Base-by-base conservation (phyloP, 1,140 invertebrate species). In the Rhopalosiphum padi region DNA sequence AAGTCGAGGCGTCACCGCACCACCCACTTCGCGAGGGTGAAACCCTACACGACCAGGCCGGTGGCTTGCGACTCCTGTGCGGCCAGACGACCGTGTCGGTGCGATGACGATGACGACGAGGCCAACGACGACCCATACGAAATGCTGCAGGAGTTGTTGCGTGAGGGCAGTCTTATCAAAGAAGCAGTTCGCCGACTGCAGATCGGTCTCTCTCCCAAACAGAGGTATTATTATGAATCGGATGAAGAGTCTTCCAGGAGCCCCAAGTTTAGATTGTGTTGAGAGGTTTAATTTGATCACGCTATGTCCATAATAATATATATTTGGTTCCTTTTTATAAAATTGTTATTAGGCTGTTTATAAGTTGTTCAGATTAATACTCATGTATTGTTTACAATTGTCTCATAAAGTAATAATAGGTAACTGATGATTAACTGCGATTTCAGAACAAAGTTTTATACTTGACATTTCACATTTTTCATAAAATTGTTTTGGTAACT, bases 161-260 rank as follows among this genome's bases (percentile, higher is more conserved):
- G 96, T 77, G 96, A 97, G 94, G 97, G 97, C 83, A 96, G 96
- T 93, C 95, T 97, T n/a, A 97, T 97, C 68, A 97, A 97, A 94
- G 97, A 97, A 95, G 97, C 97, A 11, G 97, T 97, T 6, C 96
- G 97, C 93, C 96, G 97, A 94, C 95, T 97, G 25, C 96, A 96
- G 94, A 95, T 96, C 77, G 96, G 96, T 90, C 95, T 96, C 89
- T 95, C 95, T 60, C 95, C 95, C 7, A 95, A 96, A 94, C 95
- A 96, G 94, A 95, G 95, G 94, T 96, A 95, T 94, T 96, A 95
- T 94, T 96, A 96, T 94, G 96, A 96, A 91, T 95, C 95, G 21
- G 95, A 96, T 51, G 96, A 96, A n/a, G 96, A 96, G 87, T 90
- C 94, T 7, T 94, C 94, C 21, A 94, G 94, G 41, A 94, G 94